These are phyloP conservation scores for Leuctra nigra DNA, from an alignment of 2,888 invertebrate genomes.

Conservation along the genomic window DNA sequence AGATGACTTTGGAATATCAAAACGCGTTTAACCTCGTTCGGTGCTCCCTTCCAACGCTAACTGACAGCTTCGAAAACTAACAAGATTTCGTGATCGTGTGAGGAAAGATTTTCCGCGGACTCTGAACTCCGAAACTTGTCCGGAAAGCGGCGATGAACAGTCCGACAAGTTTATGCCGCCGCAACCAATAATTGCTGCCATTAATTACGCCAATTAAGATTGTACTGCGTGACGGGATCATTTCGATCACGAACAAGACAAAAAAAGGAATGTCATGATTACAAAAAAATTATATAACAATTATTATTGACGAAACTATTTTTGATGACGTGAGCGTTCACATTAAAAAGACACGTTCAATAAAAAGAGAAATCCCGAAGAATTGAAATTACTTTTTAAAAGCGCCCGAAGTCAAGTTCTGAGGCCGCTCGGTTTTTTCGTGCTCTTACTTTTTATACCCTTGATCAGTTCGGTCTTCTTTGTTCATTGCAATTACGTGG, in stretches of 20 bases:
- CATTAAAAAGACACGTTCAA: constrained; percentile 11
- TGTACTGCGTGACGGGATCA: constrained; percentile 6
- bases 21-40: constrained; percentile 9
- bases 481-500: too few species aligned
- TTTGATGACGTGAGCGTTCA: constrained; percentile 9
- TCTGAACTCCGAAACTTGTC: not conserved
- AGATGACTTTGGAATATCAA: constrained; percentile 9
- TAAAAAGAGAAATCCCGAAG: too few species aligned
- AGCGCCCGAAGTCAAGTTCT: too few species aligned
- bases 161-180: not conserved
- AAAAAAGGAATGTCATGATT: constrained; percentile 8
- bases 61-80: constrained; percentile 8
- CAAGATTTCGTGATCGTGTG: constrained; percentile 11
- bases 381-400: too few species aligned
- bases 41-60: not conserved
- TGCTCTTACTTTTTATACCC: too few species aligned
- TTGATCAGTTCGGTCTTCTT: too few species aligned
- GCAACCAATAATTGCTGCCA: not conserved
- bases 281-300: not conserved
- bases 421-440: too few species aligned
- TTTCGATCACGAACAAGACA: constrained; percentile 13
- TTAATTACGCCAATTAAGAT: constrained; percentile 14
- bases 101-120: not conserved
- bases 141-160: not conserved
- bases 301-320: constrained; percentile 1